Conservation (phyloP, 2,113 vertebrate genomes). For the Seriola aureovittata region DNA sequence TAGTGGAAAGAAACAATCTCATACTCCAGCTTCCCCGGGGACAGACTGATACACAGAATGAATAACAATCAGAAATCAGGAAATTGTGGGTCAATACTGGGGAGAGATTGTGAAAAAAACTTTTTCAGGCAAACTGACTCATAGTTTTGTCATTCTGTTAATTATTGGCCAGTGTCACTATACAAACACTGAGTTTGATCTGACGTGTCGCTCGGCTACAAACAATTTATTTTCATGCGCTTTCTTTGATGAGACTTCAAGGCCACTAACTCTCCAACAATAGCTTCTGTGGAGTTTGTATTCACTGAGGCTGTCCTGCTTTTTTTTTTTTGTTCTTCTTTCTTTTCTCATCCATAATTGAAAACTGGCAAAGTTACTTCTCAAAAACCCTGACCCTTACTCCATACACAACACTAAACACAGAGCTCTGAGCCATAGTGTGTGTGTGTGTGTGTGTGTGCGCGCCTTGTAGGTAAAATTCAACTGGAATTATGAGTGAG, state of each 20-base stretch:
- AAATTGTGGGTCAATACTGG: background rate
- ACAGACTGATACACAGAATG: background rate
- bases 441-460: background rate
- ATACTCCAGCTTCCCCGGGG: no score
- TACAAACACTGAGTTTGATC: background rate
- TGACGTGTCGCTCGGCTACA: background rate
- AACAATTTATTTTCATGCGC: slow-evolving; percentile 13
- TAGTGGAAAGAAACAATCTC: background rate
- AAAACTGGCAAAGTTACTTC: slow-evolving; percentile 55
- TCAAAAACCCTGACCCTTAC: slow-evolving; percentile 47
- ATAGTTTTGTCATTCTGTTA: slow-evolving; percentile 4
- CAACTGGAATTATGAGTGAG: background rate
- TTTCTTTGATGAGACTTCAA: slow-evolving; percentile 44
- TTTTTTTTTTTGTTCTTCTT: background rate
- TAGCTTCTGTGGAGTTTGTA: slow-evolving; percentile 27
- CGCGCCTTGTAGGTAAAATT: slow-evolving; percentile 29
- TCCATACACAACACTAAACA: slow-evolving; percentile 40
- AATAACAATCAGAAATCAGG: background rate
- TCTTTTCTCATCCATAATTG: slow-evolving; percentile 65
- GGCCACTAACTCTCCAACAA: slow-evolving; percentile 38
- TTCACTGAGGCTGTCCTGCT: slow-evolving; percentile 43
- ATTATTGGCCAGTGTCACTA: background rate
- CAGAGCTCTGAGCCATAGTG: background rate
- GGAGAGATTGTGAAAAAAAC: background rate
- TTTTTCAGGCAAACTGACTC: background rate